A percentile compares a stretch with the other conserved stretches of the same genome.
Conservation (phyloP, 2,888 invertebrate species). For the Magallana nippona region DNA sequence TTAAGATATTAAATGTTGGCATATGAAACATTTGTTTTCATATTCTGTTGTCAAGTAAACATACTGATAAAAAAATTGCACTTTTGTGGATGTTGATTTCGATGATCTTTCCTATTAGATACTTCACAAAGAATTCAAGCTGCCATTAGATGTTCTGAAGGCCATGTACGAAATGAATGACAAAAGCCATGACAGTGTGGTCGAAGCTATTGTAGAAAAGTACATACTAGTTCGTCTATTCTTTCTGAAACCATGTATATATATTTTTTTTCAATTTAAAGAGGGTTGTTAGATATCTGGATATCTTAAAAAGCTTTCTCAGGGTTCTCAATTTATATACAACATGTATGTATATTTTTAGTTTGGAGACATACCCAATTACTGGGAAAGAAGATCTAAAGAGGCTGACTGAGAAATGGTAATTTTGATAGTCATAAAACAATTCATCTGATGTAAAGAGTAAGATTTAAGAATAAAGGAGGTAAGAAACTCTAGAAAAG, state of each 20-base stretch:
- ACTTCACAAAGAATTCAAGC: conserved; percentile 70
- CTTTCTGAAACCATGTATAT: background rate
- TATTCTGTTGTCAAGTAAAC: too few relatives aligned
- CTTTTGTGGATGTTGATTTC: too few relatives aligned
- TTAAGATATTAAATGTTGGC: too few relatives aligned
- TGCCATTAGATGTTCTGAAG: conserved; percentile 71
- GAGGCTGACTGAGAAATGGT: conserved; percentile 71
- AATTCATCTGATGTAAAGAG: too few relatives aligned
- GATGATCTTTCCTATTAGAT: conserved; percentile 62
- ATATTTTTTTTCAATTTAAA: background rate
- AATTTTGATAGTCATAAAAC: background rate
- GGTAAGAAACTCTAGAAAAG: background rate
- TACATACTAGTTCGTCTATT: conserved; percentile 51
- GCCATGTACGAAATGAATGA: conserved; percentile 75
- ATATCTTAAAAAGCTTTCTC: background rate
- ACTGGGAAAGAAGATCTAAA: conserved; percentile 67
- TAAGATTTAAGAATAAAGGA: too few relatives aligned
- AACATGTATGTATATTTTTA: conserved; percentile 50
- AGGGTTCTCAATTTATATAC: background rate
- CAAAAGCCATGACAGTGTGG: conserved; percentile 69
- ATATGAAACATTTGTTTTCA: too few relatives aligned
- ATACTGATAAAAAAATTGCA: too few relatives aligned
- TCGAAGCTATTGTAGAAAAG: conserved; percentile 71
- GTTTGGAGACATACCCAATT: conserved; percentile 67
- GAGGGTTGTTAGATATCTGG: too few relatives aligned